Base-by-base conservation (phyloP, 2,888 invertebrate genomes). In the Macaria liturata region DNA sequence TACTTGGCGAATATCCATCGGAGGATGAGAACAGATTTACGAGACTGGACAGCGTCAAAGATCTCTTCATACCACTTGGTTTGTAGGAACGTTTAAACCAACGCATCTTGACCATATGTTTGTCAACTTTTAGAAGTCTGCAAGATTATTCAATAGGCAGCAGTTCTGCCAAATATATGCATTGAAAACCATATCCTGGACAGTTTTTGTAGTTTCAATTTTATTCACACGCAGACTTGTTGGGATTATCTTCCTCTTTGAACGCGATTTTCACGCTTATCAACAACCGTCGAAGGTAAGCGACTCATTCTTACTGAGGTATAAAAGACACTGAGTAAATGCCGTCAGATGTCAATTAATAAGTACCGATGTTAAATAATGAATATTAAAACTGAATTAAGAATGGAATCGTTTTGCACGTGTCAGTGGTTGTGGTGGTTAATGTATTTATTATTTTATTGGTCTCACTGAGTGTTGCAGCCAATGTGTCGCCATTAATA, bases 321-420 rank as follows among this genome's bases (percentile, higher is more conserved):
- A 50, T 32, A 45, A 47, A 54, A 50, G 44, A 20, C 32, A 59
- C 59, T 59, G 65, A 73, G 55, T 58, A 49, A 53, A 37, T 50
- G 46, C 39, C 54, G 50, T 64, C 54, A 59, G 61, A 69, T 55
- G 70, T 20, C 67, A 71, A 71, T 72, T 76, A 75, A 31, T 54
- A 59, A 75, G 72, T 74, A 43, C n/a, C 9, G 8, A 42, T 8
- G 9, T 34, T 68, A 61, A 66, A 70, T 68, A 70, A 67, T 62
- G 72, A 73, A 76, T 76, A 78, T 81, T 80, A 73, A 75, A 74
- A 75, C 71, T 62, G 59, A 64, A 71, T 70, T 76, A 71, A 68
- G 59, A 62, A 50, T 56, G 66, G 73, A 66, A 62, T 66, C 61
- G 62, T 46, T 43, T 31, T 32, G 66, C 74, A 76, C 78, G 72